Percentiles rank a stretch among this genome's conserved stretches.
Evolutionary conservation across 2,797 vertebrate genomes (phyloP).

Genomic region (Apogon talboti): DNA sequence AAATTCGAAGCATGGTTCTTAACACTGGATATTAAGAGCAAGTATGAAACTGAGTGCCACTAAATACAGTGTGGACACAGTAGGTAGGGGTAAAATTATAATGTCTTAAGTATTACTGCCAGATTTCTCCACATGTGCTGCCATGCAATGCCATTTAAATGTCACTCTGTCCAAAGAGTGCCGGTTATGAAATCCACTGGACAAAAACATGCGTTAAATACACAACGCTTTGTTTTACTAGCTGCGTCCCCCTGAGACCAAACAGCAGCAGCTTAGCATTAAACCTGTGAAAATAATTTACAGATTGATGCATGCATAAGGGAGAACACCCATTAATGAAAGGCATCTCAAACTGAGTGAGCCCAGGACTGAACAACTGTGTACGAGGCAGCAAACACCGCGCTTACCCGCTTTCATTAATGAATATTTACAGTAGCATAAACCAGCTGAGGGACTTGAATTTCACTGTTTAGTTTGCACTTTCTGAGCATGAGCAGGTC

Average conservation of each 20-base stretch:
- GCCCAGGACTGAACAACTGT: constrained; percentile 1
- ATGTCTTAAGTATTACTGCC: constrained; percentile 10
- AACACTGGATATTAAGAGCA: constrained; percentile 38
- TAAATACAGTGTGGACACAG: constrained; percentile 10
- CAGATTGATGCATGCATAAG: background rate
- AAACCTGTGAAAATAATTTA: constrained; percentile 14
- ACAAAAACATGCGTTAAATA: background rate
- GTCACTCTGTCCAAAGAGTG: background rate
- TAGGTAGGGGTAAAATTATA: background rate
- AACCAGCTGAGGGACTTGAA: no score
- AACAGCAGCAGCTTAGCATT: constrained; percentile 16
- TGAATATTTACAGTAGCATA: background rate
- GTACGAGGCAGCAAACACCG: background rate
- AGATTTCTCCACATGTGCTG: background rate
- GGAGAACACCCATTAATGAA: background rate
- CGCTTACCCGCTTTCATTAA: background rate
- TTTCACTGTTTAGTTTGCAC: no score
- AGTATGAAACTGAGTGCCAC: constrained; percentile 26
- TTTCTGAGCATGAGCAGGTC: background rate
- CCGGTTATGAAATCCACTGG: constrained; percentile 1
- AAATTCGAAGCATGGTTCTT: constrained; percentile 42
- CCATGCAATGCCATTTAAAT: constrained; percentile 13
- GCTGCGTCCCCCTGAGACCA: background rate
- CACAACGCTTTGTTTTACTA: constrained; percentile 5
- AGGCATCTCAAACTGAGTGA: background rate